Evolutionary conservation across 2,113 vertebrate genomes (phyloP).

Genomic region (Chiloscyllium plagiosum): DNA sequence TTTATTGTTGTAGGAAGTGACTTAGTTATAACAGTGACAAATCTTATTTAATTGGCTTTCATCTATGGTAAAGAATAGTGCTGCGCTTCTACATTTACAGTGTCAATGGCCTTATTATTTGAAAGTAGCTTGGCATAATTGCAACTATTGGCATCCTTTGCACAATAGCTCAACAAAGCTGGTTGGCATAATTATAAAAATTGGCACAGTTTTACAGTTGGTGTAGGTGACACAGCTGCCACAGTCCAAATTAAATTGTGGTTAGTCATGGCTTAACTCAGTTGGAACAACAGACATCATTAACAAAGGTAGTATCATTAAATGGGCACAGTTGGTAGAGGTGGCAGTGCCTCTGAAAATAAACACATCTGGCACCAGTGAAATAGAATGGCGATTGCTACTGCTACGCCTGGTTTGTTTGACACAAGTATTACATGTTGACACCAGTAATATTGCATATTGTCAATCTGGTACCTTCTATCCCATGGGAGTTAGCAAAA

Average conservation of each 20-base stretch:
- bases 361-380: slow-evolving; percentile 32
- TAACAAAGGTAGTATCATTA: slow-evolving; percentile 18
- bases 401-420: slow-evolving; percentile 28
- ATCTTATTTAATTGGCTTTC: background rate
- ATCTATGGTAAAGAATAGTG: background rate
- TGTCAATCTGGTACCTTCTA: slow-evolving; percentile 20
- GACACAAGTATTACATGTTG: slow-evolving; percentile 35
- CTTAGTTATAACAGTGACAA: background rate
- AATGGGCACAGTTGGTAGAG: slow-evolving; percentile 31
- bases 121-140: background rate
- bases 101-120: background rate
- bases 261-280: slow-evolving; percentile 31
- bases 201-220: slow-evolving; percentile 12
- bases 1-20: background rate
- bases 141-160: slow-evolving; percentile 16
- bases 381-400: background rate
- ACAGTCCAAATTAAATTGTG: slow-evolving; percentile 21
- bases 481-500: slow-evolving; percentile 24
- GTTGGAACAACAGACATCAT: slow-evolving; percentile 21
- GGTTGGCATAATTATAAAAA: slow-evolving; percentile 33
- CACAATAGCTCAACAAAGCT: background rate
- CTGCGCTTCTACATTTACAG: background rate
- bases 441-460: slow-evolving; percentile 26
- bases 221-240: slow-evolving; percentile 21
- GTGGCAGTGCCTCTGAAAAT: slow-evolving; percentile 18